Evolutionary conservation across 2,797 vertebrate genomes (phyloP).

Genomic region (Lepilemur ruficaudatus): DNA sequence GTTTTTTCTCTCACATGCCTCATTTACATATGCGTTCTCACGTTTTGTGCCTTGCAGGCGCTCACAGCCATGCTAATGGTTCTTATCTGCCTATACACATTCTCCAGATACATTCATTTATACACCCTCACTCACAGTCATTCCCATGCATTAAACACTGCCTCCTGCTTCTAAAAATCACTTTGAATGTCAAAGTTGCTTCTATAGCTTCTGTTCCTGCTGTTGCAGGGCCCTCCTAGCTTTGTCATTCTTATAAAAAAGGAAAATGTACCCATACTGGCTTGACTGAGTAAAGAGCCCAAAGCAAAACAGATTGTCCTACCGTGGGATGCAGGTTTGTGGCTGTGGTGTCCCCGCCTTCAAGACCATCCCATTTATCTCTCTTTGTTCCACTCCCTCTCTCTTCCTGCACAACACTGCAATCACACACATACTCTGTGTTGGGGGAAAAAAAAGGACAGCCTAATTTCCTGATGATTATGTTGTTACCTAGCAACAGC

Average conservation of each 20-base stretch:
- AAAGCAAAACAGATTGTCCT: conserved; percentile 75
- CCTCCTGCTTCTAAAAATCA: conserved; percentile 56
- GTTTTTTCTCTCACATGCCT: not conserved
- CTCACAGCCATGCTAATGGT: not conserved
- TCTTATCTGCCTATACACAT: not conserved
- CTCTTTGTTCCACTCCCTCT: conserved; percentile 83
- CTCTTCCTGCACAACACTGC: conserved; percentile 77
- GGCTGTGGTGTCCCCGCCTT: conserved; percentile 71
- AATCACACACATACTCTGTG: conserved; percentile 75
- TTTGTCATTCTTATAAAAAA: conserved; percentile 36
- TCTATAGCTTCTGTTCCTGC: conserved; percentile 60
- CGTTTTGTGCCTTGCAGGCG: not conserved
- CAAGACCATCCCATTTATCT: conserved; percentile 80
- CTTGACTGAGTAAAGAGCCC: conserved; percentile 66
- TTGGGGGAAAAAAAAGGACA: conserved; percentile 63
- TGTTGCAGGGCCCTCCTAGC: conserved; percentile 56
- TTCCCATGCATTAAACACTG: conserved; percentile 24
- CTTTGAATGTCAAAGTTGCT: conserved; percentile 67
- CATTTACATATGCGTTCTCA: not conserved
- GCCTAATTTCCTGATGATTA: conserved; percentile 85
- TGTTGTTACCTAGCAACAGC: conserved; percentile 83
- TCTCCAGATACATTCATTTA: conserved; percentile 35
- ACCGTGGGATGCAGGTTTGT: conserved; percentile 74
- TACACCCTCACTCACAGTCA: not conserved
- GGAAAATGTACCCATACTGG: conserved; percentile 51